These are phyloP conservation scores for Andricus quercusramuli DNA, from an alignment of 2,888 invertebrate species.

Conservation along the genomic window DNA sequence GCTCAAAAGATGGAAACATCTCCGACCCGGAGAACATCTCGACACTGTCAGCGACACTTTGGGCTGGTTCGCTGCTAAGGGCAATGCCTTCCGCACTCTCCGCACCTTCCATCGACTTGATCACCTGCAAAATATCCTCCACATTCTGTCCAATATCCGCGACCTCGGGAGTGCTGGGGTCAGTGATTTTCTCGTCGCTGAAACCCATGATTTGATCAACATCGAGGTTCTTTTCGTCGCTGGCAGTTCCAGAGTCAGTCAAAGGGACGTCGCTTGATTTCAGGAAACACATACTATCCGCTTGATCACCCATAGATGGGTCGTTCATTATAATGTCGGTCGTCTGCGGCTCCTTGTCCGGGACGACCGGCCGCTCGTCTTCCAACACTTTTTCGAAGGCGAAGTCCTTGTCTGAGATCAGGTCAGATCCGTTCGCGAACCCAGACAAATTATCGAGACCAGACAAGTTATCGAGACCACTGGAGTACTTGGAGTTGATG, in stretches of 20 bases:
- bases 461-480: conserved; percentile 73
- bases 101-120: conserved; percentile 84
- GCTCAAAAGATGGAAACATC: conserved; percentile 72
- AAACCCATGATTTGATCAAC: conserved; percentile 72
- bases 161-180: conserved; percentile 52
- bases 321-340: conserved; percentile 74
- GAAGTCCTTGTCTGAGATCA: conserved; percentile 64
- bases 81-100: conserved; percentile 42
- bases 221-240: conserved; percentile 63
- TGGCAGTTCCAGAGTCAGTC: conserved; percentile 59
- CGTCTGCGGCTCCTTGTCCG: conserved; percentile 55
- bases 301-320: conserved; percentile 77
- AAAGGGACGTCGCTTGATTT: conserved; percentile 72
- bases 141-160: conserved; percentile 82
- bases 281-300: conserved; percentile 77
- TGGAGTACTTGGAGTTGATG: conserved; percentile 76
- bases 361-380: conserved; percentile 75
- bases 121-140: conserved; percentile 87
- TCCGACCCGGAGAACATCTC: conserved; percentile 74
- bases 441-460: conserved; percentile 72
- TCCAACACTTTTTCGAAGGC: conserved; percentile 47
- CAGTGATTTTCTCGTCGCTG: conserved; percentile 43
- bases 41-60: conserved; percentile 57
- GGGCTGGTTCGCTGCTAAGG: conserved; percentile 58
- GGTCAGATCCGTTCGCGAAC: conserved; percentile 67